Conservation (phyloP, 2,888 invertebrate genomes). For the Synergus gifuensis region DNA sequence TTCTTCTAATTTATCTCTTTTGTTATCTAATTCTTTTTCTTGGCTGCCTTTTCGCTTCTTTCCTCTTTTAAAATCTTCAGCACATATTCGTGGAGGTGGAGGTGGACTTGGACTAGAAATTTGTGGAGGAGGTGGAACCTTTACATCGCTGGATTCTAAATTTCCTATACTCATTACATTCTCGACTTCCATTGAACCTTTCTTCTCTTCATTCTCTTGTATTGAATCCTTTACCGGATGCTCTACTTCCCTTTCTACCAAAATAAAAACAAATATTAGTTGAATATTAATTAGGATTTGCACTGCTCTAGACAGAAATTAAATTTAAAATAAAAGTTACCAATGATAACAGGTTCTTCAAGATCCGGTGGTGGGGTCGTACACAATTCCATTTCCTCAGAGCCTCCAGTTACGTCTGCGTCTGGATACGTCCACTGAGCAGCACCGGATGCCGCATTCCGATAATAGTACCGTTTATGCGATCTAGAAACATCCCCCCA, state of each 20-base stretch:
- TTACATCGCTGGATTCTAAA: constrained; percentile 3
- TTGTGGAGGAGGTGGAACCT: constrained; percentile 67
- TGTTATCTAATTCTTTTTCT: constrained; percentile 50
- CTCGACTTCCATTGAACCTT: constrained; percentile 10
- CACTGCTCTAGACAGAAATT: no score
- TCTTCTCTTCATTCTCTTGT: constrained; percentile 40
- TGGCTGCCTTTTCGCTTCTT: constrained; percentile 62
- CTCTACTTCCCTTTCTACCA: constrained; percentile 51
- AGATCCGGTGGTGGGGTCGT: constrained; percentile 80
- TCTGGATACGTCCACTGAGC: constrained; percentile 84
- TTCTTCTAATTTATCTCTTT: constrained; percentile 57
- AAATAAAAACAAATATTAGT: constrained; percentile 18
- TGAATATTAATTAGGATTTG: neutral
- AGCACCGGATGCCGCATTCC: constrained; percentile 80
- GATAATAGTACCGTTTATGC: constrained; percentile 85
- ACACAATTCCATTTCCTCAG: constrained; percentile 82
- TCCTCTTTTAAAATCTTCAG: constrained; percentile 68
- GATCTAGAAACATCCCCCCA: constrained; percentile 79
- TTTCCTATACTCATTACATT: neutral
- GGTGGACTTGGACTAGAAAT: constrained; percentile 75
- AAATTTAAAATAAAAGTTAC: constrained; percentile 51
- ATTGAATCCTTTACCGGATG: constrained; percentile 22
- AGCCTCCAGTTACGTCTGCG: constrained; percentile 77
- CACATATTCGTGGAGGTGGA: constrained; percentile 74
- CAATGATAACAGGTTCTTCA: constrained; percentile 66